phyloP scores from a whole-genome alignment of 2,113 vertebrate species.

The Mellivora capensis region DNA sequence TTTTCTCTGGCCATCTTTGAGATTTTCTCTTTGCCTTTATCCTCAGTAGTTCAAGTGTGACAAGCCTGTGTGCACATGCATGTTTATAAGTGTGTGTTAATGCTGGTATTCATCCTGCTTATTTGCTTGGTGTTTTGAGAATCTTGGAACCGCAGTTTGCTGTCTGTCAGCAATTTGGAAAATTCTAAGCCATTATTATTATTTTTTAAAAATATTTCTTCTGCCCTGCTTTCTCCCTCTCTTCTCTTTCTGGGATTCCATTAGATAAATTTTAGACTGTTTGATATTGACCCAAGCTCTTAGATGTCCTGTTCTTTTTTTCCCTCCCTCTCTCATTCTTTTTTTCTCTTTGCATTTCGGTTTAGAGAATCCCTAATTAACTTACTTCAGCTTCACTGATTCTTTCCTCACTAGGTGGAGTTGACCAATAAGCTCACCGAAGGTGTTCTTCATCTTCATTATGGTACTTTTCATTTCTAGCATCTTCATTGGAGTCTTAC shows the following conservation, averaged over 20 bases:
- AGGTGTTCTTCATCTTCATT: background rate
- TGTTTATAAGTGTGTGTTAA: background rate
- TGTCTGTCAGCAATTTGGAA: background rate
- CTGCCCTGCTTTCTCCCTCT: background rate
- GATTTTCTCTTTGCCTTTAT: background rate
- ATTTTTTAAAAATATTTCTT: background rate
- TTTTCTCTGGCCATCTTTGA: background rate
- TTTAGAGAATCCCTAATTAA: background rate
- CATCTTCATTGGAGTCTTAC: background rate
- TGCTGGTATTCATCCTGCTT: background rate
- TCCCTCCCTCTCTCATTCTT: background rate
- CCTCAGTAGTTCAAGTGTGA: background rate
- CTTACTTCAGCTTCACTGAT: background rate
- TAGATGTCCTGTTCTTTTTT: background rate
- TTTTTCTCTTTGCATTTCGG: background rate
- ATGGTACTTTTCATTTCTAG: background rate
- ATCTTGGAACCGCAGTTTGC: background rate
- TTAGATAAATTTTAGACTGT: background rate
- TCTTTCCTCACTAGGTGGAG: background rate
- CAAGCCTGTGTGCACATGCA: background rate
- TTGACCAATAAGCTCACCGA: background rate
- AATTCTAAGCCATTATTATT: background rate
- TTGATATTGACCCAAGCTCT: background rate
- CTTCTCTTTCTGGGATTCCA: background rate
- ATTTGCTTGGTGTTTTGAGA: background rate